A percentile compares a stretch with the other conserved stretches of the same genome.
These are phyloP conservation scores for Hedya salicella DNA, from an alignment of 2,888 invertebrate genomes.

Conservation along the genomic window DNA sequence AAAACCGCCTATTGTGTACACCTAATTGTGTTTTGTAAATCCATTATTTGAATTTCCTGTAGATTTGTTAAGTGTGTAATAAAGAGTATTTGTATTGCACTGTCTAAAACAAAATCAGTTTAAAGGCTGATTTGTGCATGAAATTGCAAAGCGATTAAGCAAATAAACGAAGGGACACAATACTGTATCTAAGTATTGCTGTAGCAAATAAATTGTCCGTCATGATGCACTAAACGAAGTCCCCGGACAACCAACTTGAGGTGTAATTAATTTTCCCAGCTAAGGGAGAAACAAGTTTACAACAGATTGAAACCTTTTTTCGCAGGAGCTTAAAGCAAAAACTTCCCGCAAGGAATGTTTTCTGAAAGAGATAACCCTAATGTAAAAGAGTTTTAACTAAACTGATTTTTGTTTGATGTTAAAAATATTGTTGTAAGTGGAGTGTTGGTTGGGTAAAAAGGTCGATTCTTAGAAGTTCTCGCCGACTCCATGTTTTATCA, in stretches of 20 bases:
- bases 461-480: neutral
- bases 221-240: neutral
- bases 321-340: neutral
- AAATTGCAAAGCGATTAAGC: too few species aligned
- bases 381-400: conserved; percentile 2
- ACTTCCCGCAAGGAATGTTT: neutral
- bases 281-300: conserved; percentile 1
- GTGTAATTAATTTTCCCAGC: neutral
- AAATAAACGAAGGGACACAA: too few species aligned
- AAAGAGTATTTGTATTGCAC: too few species aligned
- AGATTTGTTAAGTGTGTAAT: too few species aligned
- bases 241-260: neutral
- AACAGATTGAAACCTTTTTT: conserved; percentile 7
- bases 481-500: too few species aligned
- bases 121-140: too few species aligned
- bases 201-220: neutral
- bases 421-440: neutral
- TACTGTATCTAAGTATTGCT: neutral
- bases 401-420: neutral
- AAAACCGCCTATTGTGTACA: too few species aligned
- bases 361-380: neutral
- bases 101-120: too few species aligned
- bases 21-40: too few species aligned
- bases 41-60: too few species aligned
- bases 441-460: neutral